Percentiles rank a stretch among this genome's conserved stretches.
phyloP scores from a whole-genome alignment of 2,797 vertebrate species.

The Aselliscus stoliczkanus region DNA sequence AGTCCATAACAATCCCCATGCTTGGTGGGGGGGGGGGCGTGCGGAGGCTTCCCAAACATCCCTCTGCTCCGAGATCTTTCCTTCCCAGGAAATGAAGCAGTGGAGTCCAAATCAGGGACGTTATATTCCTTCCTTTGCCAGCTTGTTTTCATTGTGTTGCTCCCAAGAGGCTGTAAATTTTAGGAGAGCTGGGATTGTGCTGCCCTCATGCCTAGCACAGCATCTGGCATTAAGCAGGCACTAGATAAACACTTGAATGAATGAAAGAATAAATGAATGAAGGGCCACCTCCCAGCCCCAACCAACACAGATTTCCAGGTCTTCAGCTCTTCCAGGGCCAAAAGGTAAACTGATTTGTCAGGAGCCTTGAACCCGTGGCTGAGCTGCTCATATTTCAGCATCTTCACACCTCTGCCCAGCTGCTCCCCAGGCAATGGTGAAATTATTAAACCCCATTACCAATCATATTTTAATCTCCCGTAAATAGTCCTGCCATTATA shows the following conservation, averaged over 20 bases:
- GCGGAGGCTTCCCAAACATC: too few relatives aligned
- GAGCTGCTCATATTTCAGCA: not conserved
- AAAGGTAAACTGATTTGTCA: not conserved
- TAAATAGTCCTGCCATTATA: constrained; percentile 83
- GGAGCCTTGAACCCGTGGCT: not conserved
- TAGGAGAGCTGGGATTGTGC: not conserved
- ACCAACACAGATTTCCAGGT: not conserved
- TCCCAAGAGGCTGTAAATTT: not conserved
- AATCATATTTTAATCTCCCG: constrained; percentile 85
- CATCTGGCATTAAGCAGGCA: not conserved
- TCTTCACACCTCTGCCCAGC: constrained; percentile 47
- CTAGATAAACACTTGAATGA: not conserved
- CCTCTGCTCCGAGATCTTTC: not conserved
- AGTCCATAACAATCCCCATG: too few relatives aligned
- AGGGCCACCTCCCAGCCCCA: not conserved
- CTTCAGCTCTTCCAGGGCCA: not conserved
- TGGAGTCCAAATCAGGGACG: not conserved
- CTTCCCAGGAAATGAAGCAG: not conserved
- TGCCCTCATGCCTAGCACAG: fast-evolving
- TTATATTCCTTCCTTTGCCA: not conserved
- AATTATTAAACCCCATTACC: constrained; percentile 78
- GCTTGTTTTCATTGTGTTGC: not conserved
- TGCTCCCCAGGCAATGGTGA: constrained; percentile 69
- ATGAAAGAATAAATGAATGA: not conserved
- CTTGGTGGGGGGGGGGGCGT: too few relatives aligned